These are phyloP conservation scores for Cyclura pinguis DNA, from an alignment of 2,797 vertebrate species.

Conservation along the genomic window DNA sequence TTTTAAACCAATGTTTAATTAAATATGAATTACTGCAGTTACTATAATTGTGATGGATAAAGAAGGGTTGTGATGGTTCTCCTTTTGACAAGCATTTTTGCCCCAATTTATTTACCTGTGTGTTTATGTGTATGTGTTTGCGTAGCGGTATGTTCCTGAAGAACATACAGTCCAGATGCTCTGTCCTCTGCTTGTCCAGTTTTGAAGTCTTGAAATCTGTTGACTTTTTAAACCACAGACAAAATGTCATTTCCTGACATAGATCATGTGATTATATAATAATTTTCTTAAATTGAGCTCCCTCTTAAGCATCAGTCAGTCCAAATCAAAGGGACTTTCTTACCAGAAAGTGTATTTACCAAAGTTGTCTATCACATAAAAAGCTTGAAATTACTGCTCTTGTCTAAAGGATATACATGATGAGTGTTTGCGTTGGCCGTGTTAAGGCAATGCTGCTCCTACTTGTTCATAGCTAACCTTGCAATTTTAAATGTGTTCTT, in stretches of 20 bases:
- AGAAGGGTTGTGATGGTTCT: neutral
- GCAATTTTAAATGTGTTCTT: constrained; percentile 81
- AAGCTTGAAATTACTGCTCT: constrained; percentile 39
- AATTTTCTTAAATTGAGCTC: constrained; percentile 42
- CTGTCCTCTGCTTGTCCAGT: constrained; percentile 16
- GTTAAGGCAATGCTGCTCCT: constrained; percentile 50
- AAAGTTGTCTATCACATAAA: constrained; percentile 49
- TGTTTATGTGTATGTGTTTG: neutral
- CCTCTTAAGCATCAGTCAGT: constrained; percentile 39
- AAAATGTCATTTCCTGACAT: constrained; percentile 37
- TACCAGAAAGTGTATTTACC: constrained; percentile 3
- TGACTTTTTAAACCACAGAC: constrained; percentile 28
- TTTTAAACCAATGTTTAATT: constrained; percentile 19
- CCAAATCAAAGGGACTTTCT: constrained; percentile 23
- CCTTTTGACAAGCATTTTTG: neutral
- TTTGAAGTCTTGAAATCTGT: neutral
- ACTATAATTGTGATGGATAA: neutral
- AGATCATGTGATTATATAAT: constrained; percentile 23
- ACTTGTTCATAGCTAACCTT: constrained; percentile 73
- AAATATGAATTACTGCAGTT: neutral
- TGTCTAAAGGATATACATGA: constrained; percentile 27
- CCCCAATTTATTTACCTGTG: neutral
- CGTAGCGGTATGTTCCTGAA: neutral
- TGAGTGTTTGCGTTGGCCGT: constrained; percentile 42
- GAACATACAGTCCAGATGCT: neutral